Evolutionary conservation across 2,797 vertebrate species (phyloP).

Genomic region (Cichlasoma orientale): DNA sequence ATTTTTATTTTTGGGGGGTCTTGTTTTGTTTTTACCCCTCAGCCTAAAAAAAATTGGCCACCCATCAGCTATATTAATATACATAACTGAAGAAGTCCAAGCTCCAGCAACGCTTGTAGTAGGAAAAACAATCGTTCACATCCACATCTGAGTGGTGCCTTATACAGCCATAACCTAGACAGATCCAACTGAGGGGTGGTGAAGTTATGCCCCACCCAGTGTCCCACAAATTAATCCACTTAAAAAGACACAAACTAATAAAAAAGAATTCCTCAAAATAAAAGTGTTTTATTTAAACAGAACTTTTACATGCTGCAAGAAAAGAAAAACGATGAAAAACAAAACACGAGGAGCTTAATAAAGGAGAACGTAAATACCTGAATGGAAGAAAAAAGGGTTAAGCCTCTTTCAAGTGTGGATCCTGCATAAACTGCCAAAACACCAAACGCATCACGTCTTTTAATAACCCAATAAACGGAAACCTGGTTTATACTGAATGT

Average conservation of each 20-base stretch:
- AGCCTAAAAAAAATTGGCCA: no score
- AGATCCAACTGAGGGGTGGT: no score
- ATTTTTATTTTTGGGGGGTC: no score
- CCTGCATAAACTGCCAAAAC: neutral
- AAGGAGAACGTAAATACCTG: neutral
- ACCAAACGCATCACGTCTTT: no score
- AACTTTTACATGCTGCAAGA: neutral
- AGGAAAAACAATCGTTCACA: no score
- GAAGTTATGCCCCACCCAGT: rapidly evolving
- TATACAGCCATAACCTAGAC: neutral
- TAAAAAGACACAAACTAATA: neutral
- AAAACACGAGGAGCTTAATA: rapidly evolving
- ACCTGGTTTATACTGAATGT: neutral
- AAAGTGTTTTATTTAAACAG: no score
- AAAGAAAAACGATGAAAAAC: neutral
- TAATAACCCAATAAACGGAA: no score
- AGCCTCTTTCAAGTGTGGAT: neutral
- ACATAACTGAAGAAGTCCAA: no score
- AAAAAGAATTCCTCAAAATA: neutral
- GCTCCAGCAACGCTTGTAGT: no score
- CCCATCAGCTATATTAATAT: no score
- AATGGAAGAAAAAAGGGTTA: neutral
- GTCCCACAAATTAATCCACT: neutral
- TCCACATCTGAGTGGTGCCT: neutral
- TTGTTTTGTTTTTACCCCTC: no score